Evolutionary conservation across 2,113 vertebrate species (phyloP), one percentile per base, ranked within the genome.

Genomic region (Corydoras maculifer): DNA sequence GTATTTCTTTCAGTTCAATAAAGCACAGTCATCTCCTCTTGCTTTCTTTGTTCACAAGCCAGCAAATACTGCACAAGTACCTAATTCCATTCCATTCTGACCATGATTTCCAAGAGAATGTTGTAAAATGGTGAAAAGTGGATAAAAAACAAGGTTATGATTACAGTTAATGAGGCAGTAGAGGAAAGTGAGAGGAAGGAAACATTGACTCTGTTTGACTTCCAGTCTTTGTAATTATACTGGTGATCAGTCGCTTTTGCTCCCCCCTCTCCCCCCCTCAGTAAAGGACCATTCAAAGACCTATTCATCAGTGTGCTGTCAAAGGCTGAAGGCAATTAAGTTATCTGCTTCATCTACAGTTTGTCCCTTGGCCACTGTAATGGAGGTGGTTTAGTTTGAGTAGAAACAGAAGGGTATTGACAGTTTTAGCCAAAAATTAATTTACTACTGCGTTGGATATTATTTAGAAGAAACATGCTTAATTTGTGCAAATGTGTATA

Each of bases 301-400:
- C n/a, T 70, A 55, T 78, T 71, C 64, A 62, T 74, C 67, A 67
- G 66, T 53, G n/a, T 48, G 54, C 70, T 48, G 67, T 65, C 29
- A 54, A 60, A 70, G 63, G 69, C 58, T 65, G 67, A 43, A 57
- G 57, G 63, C 65, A 58, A 71, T 58, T 69, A 70, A 74, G 72
- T 76, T 75, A 75, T 77, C 67, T 43, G 66, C 61, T 63, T 67
- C 66, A 73, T 77, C 75, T 61, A 69, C 35, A 43, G 35, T 43
- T 43, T 60, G 55, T 79, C 50, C 58, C 32, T 66, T 59, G 62
- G 53, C 59, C 49, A 64, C 53, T 32, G 74, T 76, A 70, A 61
- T 71, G 62, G 68, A 75, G 51, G 58, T 60, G 57, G 49, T 51
- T 54, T 55, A 58, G 72, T 63, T 57, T 59, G 69, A 71, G 59